phyloP scores from a whole-genome alignment of 2,797 vertebrate species.

The Spinibarbus caldwelli region DNA sequence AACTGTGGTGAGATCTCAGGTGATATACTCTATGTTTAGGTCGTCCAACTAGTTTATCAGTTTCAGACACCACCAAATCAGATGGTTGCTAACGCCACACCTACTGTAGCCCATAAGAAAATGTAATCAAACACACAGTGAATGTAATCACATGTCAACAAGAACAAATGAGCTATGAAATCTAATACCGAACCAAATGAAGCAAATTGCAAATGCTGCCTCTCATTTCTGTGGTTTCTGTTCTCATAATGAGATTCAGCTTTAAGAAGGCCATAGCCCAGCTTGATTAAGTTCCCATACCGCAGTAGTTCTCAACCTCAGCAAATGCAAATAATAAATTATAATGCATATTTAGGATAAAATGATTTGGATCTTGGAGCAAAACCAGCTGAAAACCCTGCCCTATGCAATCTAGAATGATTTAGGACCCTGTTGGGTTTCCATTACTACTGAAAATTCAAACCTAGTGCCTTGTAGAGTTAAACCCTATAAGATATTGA shows the following conservation, averaged over 20 bases:
- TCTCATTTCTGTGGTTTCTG: neutral
- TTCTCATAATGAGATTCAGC: neutral
- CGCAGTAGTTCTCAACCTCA: neutral
- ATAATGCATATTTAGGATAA: neutral
- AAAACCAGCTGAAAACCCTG: neutral
- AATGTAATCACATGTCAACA: neutral
- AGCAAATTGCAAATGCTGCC: neutral
- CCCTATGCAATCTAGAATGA: neutral
- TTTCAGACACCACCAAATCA: conserved; percentile 34
- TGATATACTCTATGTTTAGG: neutral
- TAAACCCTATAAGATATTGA: neutral
- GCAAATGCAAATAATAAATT: no score
- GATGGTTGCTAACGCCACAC: neutral
- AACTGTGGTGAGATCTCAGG: conserved; percentile 6
- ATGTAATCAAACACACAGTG: neutral
- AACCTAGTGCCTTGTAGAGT: neutral
- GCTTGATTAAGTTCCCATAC: neutral
- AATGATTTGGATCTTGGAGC: neutral
- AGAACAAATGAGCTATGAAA: conserved; percentile 9
- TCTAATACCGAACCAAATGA: neutral
- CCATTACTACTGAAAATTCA: neutral
- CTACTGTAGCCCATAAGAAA: neutral
- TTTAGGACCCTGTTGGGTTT: neutral
- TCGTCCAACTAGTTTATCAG: conserved; percentile 26
- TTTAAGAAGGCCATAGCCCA: neutral